Conservation (phyloP, 2,113 vertebrate species). For the Myanophis thanlyinensis region DNA sequence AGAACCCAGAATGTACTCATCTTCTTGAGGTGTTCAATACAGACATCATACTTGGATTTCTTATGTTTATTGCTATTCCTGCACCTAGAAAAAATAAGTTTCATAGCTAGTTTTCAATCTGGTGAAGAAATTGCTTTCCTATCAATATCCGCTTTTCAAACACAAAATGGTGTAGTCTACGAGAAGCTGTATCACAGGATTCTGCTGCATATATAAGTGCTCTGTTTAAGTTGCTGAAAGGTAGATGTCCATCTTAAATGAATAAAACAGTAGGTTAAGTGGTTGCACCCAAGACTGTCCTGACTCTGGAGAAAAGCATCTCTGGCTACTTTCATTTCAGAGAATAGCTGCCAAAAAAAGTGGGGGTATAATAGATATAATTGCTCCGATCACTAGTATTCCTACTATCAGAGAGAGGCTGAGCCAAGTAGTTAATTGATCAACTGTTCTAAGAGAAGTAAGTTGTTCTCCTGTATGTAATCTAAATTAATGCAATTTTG, state of each 20-base stretch:
- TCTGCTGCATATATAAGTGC: not conserved
- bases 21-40: not conserved
- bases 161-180: not conserved
- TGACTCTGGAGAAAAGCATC: not conserved
- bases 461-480: constrained; percentile 47
- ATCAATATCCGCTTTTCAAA: not conserved
- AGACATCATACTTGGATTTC: not conserved
- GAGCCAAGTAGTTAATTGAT: not conserved
- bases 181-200: not conserved
- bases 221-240: not conserved
- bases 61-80: not conserved
- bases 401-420: not conserved
- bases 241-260: not conserved
- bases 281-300: not conserved
- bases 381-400: not conserved
- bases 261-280: not conserved
- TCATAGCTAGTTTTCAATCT: not conserved
- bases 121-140: not conserved
- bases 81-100: not conserved
- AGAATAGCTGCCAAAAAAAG: not conserved
- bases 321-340: not conserved
- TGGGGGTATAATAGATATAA: not conserved
- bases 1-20: not conserved
- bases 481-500: constrained; percentile 54
- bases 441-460: not conserved